Percentiles rank a stretch among this genome's conserved stretches.
phyloP scores from a whole-genome alignment of 2,888 invertebrate genomes.

The Bruchidius siliquastri region DNA sequence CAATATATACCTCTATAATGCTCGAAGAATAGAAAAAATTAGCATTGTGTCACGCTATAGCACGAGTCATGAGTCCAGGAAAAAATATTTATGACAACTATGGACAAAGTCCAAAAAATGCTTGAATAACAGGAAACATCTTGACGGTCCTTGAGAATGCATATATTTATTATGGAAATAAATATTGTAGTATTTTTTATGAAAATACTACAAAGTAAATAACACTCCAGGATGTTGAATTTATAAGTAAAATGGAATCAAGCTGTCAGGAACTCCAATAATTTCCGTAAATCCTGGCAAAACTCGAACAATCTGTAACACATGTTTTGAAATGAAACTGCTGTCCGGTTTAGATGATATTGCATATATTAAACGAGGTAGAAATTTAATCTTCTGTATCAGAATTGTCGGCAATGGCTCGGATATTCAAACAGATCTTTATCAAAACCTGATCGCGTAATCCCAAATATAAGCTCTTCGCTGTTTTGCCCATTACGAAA shows the following conservation, averaged over 20 bases:
- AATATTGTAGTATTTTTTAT: background rate
- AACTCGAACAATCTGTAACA: background rate
- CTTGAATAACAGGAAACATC: background rate
- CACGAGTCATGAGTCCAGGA: no score
- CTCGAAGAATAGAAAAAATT: no score
- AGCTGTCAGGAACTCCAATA: background rate
- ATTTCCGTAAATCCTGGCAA: background rate
- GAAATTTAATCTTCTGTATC: background rate
- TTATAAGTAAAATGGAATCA: background rate
- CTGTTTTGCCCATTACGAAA: no score
- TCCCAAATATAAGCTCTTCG: no score
- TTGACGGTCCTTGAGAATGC: background rate
- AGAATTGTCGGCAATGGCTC: no score
- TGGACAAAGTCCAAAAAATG: background rate
- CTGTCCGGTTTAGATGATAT: background rate
- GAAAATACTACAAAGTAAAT: background rate
- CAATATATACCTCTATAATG: no score
- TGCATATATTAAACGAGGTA: background rate
- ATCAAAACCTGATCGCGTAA: no score
- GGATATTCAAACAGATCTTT: no score
- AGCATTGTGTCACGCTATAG: no score
- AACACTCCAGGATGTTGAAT: background rate
- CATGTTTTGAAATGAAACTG: background rate
- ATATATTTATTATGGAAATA: background rate
- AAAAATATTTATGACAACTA: background rate